Base-by-base conservation (phyloP, 2,797 vertebrate genomes). In the Leptodactylus fallax region DNA sequence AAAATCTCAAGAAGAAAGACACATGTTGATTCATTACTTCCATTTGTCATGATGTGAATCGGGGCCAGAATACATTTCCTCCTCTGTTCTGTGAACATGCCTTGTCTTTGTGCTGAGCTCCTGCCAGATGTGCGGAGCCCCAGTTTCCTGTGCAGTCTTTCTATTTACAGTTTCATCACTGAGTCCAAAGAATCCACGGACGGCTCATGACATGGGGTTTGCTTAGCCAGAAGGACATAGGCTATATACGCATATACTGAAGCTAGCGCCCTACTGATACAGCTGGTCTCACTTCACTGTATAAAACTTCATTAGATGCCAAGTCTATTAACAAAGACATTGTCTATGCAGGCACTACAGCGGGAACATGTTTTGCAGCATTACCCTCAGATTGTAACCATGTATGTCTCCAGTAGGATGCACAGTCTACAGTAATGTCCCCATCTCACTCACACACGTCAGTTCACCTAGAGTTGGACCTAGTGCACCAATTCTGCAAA, bases 61-160 rank as follows among this genome's bases (percentile, higher is more conserved):
- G 0, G 6, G 56, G 12, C 27, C 27, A 36, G 36, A 13, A 47
- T 61, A 61, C 8, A 14, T 81, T 81, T 47, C 79, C 58, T 81
- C 19, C 19, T 60, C 53, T 19, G 3, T 45, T 12, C 36, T 51
- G 53, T 60, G 23, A 23, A 56, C 56, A 11, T 79, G n/a, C 17
- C 53, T 55, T 56, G 7, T 56, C 56, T 79, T 63, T 79, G 56
- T 61, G 1, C 45, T 13, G n/a, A n/a, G 7, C 3, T 5, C 13
- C 63, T 81, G 80, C 79, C 60, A 81, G 21, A 25, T 51, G 58
- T 14, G 45, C 58, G 36, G 11, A 65, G 58, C n/a, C 12, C 19
- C 23, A 21, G 60, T 53, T 82, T 82, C 61, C 60, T 82, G 80
- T 81, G 45, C 3, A 45, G 21, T 5, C 17, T 27, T 82, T 53